Conservation (phyloP, 2,113 vertebrate genomes). For the Oryzias melastigma region DNA sequence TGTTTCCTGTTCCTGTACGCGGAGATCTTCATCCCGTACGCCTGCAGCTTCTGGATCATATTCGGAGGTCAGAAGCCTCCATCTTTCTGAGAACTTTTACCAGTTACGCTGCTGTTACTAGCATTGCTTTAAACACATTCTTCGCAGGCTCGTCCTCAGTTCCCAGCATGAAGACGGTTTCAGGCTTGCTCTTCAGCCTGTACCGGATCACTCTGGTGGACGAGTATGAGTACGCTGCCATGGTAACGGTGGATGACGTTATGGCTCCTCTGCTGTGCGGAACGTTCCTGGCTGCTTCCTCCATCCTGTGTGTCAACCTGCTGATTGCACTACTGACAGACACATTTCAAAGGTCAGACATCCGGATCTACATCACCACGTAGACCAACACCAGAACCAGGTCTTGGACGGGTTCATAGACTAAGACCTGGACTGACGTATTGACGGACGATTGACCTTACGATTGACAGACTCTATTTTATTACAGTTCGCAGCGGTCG, state of each 20-base stretch:
- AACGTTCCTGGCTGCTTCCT: slow-evolving; percentile 67
- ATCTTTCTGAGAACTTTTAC: no score
- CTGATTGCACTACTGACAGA: slow-evolving; percentile 70
- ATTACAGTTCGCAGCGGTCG: no score
- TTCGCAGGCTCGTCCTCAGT: slow-evolving; percentile 45
- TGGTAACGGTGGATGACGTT: slow-evolving; percentile 55
- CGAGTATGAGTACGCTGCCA: slow-evolving; percentile 70
- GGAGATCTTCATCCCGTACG: slow-evolving; percentile 74
- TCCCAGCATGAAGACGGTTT: slow-evolving; percentile 70
- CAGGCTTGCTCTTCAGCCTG: slow-evolving; percentile 67
- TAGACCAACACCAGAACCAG: not conserved
- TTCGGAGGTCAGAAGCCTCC: slow-evolving; percentile 66
- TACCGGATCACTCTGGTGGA: slow-evolving; percentile 75
- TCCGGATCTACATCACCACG: not conserved
- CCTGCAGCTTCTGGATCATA: slow-evolving; percentile 78
- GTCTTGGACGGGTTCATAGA: not conserved
- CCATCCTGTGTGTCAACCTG: slow-evolving; percentile 72
- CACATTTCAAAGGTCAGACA: slow-evolving; percentile 71
- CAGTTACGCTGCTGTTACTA: no score
- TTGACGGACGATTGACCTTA: not conserved
- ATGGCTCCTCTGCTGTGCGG: slow-evolving; percentile 75
- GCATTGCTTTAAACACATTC: no score
- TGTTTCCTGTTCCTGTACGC: slow-evolving; percentile 75
- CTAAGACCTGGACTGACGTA: not conserved
- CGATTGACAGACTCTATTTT: no score